These are phyloP conservation scores for Subanguina moxae DNA, from an alignment of 1,140 invertebrate species.

Conservation along the genomic window DNA sequence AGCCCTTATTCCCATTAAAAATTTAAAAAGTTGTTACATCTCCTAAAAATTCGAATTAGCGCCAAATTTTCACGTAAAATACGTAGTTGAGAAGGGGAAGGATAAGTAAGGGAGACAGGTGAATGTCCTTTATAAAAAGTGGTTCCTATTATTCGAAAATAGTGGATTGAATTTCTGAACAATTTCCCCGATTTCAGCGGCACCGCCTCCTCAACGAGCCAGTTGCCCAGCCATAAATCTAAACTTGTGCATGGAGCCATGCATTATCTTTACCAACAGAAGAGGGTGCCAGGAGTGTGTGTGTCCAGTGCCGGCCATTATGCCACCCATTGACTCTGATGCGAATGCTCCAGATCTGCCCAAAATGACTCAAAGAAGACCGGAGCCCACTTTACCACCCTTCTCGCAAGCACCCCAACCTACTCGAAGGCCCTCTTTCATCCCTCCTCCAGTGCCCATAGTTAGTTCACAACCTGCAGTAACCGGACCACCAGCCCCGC, in stretches of 20 bases:
- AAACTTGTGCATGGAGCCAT: conserved; percentile 50
- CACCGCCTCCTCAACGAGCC: conserved; percentile 4
- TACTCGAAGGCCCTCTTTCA: background rate
- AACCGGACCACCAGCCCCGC: background rate
- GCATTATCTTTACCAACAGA: conserved; percentile 58
- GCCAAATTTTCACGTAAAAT: too few species aligned
- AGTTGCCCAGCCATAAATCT: conserved; percentile 47
- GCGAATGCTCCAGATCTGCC: too few species aligned
- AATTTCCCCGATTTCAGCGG: conserved; percentile 10
- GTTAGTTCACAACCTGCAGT: conserved; percentile 4
- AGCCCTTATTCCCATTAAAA: too few species aligned
- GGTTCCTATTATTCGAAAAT: too few species aligned
- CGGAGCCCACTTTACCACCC: conserved; percentile 14
- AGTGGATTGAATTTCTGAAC: too few species aligned
- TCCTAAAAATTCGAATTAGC: too few species aligned
- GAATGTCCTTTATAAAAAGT: too few species aligned
- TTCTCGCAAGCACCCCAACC: conserved; percentile 22
- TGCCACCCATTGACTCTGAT: background rate
- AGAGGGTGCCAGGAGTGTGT: conserved; percentile 54
- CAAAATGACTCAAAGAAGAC: background rate
- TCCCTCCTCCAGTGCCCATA: background rate
- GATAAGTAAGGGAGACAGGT: too few species aligned
- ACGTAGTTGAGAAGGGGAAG: too few species aligned
- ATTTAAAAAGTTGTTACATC: too few species aligned
- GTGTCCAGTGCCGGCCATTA: conserved; percentile 37